Base-by-base conservation (phyloP, 2,113 vertebrate genomes). In the Lucifuga dentata region DNA sequence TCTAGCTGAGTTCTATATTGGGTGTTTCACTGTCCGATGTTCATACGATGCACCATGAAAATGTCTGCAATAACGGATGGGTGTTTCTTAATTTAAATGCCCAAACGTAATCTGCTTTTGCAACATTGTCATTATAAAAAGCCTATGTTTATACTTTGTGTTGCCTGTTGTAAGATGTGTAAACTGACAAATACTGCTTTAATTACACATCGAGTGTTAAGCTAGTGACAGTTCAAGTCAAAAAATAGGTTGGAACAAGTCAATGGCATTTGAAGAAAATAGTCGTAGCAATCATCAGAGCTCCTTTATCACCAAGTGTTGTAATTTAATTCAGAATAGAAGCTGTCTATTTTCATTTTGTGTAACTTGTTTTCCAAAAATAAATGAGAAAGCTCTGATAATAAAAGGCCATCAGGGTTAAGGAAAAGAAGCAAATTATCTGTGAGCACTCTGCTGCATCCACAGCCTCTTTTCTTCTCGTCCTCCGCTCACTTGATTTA, bases 401-500 rank as follows among this genome's bases (percentile, higher is more conserved):
- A 68, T 58, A 61, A 83, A 78, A 73, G 49, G 45, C 44, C 36
- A 11, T 20, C 10, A 23, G 24, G 55, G 17, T 51, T 26, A 73
- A 36, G 52, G 49, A 48, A 44, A 71, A 39, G 68, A 33, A 56
- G 35, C 50, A 50, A 49, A 68, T 74, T 1, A 61, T 71, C 43
- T 46, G 52, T 17, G 66, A 66, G 69, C 57, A 48, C 62, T 51
- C 38, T 53, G 50, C 61, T 61, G 68, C 65, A 73, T 59, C 48
- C 53, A 49, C 40, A 26, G 21, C 59, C 55, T 57, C 64, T 24
- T 52, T 13, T 46, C 35, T 68, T 50, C 62, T 26, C n/a, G 2
- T 40, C 26, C 32, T 32, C 26, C 21, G 9, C 45, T 57, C 32
- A 63, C 56, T 79, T 84, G 65, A 83, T 85, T 87, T 83, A 65